Conservation (phyloP, 2,113 vertebrate species). For the Rousettus leschenaultii region DNA sequence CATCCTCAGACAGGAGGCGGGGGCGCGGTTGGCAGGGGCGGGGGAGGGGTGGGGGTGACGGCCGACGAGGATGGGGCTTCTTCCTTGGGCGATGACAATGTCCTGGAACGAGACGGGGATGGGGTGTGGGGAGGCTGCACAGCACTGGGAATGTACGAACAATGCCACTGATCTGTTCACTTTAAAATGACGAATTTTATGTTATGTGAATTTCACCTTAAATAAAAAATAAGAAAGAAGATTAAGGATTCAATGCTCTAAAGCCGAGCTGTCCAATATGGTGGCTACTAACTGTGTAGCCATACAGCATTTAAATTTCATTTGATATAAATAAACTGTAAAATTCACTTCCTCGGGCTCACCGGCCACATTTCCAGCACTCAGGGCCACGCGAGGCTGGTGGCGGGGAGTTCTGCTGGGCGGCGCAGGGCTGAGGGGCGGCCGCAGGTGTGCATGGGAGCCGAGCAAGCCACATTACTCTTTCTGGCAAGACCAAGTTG, state of each 20-base stretch:
- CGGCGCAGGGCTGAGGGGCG: rapidly evolving
- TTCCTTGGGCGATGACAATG: background rate
- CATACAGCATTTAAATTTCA: too few relatives aligned
- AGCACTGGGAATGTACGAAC: background rate
- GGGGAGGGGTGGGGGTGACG: too few relatives aligned
- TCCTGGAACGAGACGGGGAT: background rate
- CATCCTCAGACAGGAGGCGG: background rate
- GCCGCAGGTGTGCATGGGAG: background rate
- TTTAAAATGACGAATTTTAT: background rate
- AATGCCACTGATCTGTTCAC: background rate
- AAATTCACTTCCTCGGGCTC: too few relatives aligned
- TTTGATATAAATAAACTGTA: background rate
- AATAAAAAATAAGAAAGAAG: background rate
- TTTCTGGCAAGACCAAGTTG: background rate
- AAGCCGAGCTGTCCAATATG: background rate
- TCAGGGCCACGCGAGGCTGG: background rate
- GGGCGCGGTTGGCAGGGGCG: background rate
- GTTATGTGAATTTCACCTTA: background rate
- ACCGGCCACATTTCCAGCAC: background rate
- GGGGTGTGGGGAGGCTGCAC: background rate
- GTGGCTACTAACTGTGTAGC: background rate
- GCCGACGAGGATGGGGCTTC: background rate
- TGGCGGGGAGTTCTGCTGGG: background rate
- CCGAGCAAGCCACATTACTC: background rate
- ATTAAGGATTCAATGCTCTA: background rate